Conservation (phyloP, 2,797 vertebrate species). For the Danionella dracula region DNA sequence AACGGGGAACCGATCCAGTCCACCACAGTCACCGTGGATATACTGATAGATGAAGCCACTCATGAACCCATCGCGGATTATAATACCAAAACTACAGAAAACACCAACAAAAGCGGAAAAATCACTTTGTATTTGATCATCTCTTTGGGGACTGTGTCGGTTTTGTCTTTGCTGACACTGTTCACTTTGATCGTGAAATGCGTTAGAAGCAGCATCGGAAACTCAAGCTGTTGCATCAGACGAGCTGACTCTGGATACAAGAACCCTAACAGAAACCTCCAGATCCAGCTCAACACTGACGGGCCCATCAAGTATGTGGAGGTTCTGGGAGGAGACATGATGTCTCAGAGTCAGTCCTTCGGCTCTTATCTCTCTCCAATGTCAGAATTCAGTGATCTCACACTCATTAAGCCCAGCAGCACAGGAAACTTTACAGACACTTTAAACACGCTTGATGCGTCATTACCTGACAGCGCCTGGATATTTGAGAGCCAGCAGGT, state of each 20-base stretch:
- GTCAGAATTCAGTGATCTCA: slow-evolving; percentile 54
- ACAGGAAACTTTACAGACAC: slow-evolving; percentile 33
- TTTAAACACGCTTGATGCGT: slow-evolving; percentile 31
- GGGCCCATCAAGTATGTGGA: slow-evolving; percentile 70
- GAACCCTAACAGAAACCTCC: slow-evolving; percentile 53
- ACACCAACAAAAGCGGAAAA: slow-evolving; percentile 43
- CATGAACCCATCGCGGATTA: slow-evolving; percentile 56
- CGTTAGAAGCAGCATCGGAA: slow-evolving; percentile 53
- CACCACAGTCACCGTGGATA: slow-evolving; percentile 49
- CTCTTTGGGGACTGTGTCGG: slow-evolving; percentile 62
- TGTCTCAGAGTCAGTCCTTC: slow-evolving; percentile 60
- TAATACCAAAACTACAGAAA: slow-evolving; percentile 43
- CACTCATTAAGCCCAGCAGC: slow-evolving; percentile 10
- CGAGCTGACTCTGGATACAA: slow-evolving; percentile 34
- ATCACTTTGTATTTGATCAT: slow-evolving; percentile 67
- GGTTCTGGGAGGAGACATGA: slow-evolving; percentile 58
- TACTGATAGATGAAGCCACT: slow-evolving; percentile 51
- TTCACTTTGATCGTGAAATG: slow-evolving; percentile 57
- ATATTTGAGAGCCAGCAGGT: slow-evolving; percentile 37
- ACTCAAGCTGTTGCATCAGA: slow-evolving; percentile 52
- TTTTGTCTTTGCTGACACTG: slow-evolving; percentile 58
- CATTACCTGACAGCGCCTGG: slow-evolving; percentile 32
- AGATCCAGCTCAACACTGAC: slow-evolving; percentile 62
- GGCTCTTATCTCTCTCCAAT: slow-evolving; percentile 70
- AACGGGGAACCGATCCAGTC: slow-evolving; percentile 52